Evolutionary conservation across 2,797 vertebrate species (phyloP), one percentile per base, ranked within the genome.

Genomic region (Gallinago solitaria): DNA sequence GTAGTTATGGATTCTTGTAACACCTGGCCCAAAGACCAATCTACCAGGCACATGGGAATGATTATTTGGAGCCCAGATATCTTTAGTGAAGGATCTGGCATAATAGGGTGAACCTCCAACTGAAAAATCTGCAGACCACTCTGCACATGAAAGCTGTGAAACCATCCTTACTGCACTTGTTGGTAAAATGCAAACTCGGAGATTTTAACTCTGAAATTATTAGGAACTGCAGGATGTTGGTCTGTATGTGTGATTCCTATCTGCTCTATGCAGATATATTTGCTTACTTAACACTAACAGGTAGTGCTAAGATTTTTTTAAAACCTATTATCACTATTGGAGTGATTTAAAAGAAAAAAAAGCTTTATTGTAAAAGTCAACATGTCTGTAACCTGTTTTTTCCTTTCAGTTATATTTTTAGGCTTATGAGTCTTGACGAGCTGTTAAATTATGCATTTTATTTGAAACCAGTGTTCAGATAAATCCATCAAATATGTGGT

Each of bases 261-360:
- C 78, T 95, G 91, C 88, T 83, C n/a, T 84, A 2, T 70, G 77
- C 93, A 92, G 85, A 57, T 90, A 45, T 5, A 8, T 60, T 74
- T 93, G 32, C 83, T 81, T 92, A 69, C 59, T 94, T 87, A 67
- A 93, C 71, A 67, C 64, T 80, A 73, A 67, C n/a, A 89, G 4
- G 4, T 86, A 76, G 54, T 90, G 75, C 76, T 94, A 70, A 82
- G 48, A 32, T 68, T 88, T 80, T 53, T 88, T 73, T 10, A 30
- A 74, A 85, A 60, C 27, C 48, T 92, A 2, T 78, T 76, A 67
- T 59, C 89, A 83, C 83, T 91, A 19, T 30, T 75, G 45, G 32
- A 67, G 74, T 87, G 94, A 95, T 87, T 48, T 86, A 57, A 90
- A 96, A 83, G 25, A 83, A 60, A 64, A 63, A 59, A 93, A 87